Base-by-base conservation (phyloP, 1,140 invertebrate species). In the Semibalanus balanoides region DNA sequence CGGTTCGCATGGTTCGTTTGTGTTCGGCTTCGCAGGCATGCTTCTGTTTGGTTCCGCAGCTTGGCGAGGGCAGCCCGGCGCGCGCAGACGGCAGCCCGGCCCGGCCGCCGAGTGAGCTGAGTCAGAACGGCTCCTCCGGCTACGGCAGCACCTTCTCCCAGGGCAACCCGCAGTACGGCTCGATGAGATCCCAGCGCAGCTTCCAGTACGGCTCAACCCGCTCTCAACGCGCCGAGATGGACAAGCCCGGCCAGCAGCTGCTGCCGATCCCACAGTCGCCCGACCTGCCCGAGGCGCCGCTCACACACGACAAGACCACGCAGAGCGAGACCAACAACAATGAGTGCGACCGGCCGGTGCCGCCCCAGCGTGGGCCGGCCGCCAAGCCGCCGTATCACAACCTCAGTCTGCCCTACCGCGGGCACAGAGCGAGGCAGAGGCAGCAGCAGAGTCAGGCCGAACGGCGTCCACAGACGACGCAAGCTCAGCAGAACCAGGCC, bases 111-210 rank as follows among this genome's bases (percentile, higher is more conserved):
- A 86, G 85, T 81, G 82, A 86, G 81, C 81, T 85, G 81, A 85
- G 85, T 83, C 81, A 84, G 79, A 82, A 87, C 82, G 83, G 82
- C 40, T 86, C 84, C 77, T 88, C 87, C 73, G 88, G 88, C 30
- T 89, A 88, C 81, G 88, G 88, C 75, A 88, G 87, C 30, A 87
- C 87, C 64, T 64, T 64, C 51, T 64, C 51, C 9, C 51, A 64
- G 51, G 51, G 51, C 51, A 64, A 64, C 51, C 51, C 51, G 51
- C 51, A 64, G 51, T 64, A 64, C 51, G 51, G 51, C 51, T 64
- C 51, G 14, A 64, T 64, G 51, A 7, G 51, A 1, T 64, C 51
- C 11, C 51, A 64, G 51, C 51, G 22, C 51, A 64, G 51, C 51
- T 64, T 64, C 51, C 51, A 64, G 51, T 64, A 64, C 51, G 51